Base-by-base conservation (phyloP, 2,888 invertebrate genomes). In the Cephus pulcher region DNA sequence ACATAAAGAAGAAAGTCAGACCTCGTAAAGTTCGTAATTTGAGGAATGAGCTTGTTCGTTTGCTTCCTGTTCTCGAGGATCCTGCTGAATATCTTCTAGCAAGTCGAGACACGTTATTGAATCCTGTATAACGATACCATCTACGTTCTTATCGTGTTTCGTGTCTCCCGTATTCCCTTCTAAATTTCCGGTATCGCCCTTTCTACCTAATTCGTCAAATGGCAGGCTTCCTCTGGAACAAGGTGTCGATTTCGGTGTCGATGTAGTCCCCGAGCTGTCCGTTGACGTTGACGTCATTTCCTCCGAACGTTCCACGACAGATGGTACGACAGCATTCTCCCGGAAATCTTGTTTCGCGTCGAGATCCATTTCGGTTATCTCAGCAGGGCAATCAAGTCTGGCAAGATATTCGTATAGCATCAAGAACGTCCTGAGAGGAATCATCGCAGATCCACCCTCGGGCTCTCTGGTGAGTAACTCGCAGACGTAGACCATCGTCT, bases 381-480 rank as follows among this genome's bases (percentile, higher is more conserved):
- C 37, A 12, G 33, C 37, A n/a, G 74, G 34, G 32, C 90, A 89
- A 80, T 90, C 86, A 82, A 90, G 87, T 76, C 80, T 79, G 23
- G 89, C 90, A 73, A 90, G 86, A 80, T 88, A 89, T 80, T 80
- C 85, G 83, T 89, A 90, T 78, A 95, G 93, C 74, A 90, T 91
- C 30, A 94, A 88, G 88, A 96, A 96, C 74, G 93, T 93, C 75
- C 93, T 91, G 33, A 94, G 90, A 0, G 95, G 94, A 76, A 97
- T 95, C 84, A 95, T 94, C 0, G 96, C 95, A 0, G 95, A 95
- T 0, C 96, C 97, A 15, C 97, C 97, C 82, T 97, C 97, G 0
- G 96, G 95, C 87, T 97, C 97, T 81, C 95, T 95, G 4, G 97
- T 96, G 81, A 97, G 90, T 4, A 96, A 93, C 89, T 97, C 96